Base-by-base conservation (phyloP, 1,140 invertebrate genomes). In the Brachionus sp. region DNA sequence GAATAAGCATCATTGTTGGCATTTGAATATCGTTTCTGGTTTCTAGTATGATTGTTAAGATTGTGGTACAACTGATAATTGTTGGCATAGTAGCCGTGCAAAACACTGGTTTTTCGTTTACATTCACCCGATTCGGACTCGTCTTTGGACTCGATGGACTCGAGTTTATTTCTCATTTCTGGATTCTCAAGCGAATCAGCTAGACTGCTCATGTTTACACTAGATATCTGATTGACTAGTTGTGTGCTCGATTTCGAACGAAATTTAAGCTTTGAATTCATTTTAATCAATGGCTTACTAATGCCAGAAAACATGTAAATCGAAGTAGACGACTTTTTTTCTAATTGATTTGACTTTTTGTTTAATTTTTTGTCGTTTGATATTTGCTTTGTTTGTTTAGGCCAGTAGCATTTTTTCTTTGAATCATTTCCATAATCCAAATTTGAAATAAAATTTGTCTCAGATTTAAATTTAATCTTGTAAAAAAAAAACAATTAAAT, bases 251-350 rank as follows among this genome's bases (percentile, higher is more conserved):
- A 70, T 70, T 70, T 70, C 2, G 66, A 70, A 12, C 66, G 66
- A 70, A 70, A 70, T 70, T 70, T 70, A 10, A 70, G 37, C 37
- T 70, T 70, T 0, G 66, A 70, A 70, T 70, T 70, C 66, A 70
- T 70, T 12, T 37, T 70, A 7, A 19, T 70, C 35, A 70, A 70
- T 37, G 64, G 64, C 19, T 70, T 70, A 23, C 66, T 70, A 16
- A 70, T 70, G 7, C 37, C 33, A 39, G 66, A 70, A 33, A 70
- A 70, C 66, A 70, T 70, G 35, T 66, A 12, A 33, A 70, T 39
- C 13, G 66, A 70, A 39, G 66, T 70, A 7, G 66, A 16, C 19
- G 66, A 70, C 19, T 70, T 37, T 39, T 37, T 13, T 39, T 39
- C 33, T 39, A 66, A 66, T 33, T 70, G 66, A 35, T 12, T 70